Conservation (phyloP, 2,113 vertebrate species). For the Melospiza georgiana region DNA sequence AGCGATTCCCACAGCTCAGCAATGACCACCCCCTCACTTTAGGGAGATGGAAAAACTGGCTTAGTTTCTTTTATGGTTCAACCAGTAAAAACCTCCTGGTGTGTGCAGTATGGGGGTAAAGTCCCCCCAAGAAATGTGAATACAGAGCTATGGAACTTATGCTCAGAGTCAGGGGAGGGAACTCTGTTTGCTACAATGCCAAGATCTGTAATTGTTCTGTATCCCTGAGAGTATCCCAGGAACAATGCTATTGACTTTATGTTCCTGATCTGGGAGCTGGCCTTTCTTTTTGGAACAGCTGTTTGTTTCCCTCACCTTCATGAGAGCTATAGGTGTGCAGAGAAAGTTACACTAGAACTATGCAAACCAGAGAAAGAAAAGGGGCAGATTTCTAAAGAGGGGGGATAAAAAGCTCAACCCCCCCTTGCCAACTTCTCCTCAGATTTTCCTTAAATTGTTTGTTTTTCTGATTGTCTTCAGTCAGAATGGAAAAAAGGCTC, state of each 20-base stretch:
- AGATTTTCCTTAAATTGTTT: neutral
- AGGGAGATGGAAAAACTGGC: neutral
- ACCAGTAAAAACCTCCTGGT: neutral
- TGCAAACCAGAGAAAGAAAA: neutral
- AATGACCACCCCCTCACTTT: neutral
- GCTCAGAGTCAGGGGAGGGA: neutral
- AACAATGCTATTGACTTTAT: neutral
- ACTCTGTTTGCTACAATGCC: neutral
- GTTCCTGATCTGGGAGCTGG: neutral
- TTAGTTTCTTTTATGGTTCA: neutral
- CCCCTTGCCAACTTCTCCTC: neutral
- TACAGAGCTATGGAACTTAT: neutral
- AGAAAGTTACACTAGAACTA: neutral
- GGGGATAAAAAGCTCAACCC: accelerated
- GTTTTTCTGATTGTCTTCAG: neutral
- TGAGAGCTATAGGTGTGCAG: neutral
- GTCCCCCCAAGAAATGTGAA: accelerated
- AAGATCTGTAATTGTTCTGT: neutral
- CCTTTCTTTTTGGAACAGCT: neutral
- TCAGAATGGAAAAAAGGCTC: neutral
- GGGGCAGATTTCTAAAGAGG: neutral
- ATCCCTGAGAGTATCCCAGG: neutral
- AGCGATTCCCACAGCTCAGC: neutral
- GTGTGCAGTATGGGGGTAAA: neutral
- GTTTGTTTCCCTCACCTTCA: neutral